Conservation (phyloP, 2,797 vertebrate species). For the Pipistrellus pygmaeus region DNA sequence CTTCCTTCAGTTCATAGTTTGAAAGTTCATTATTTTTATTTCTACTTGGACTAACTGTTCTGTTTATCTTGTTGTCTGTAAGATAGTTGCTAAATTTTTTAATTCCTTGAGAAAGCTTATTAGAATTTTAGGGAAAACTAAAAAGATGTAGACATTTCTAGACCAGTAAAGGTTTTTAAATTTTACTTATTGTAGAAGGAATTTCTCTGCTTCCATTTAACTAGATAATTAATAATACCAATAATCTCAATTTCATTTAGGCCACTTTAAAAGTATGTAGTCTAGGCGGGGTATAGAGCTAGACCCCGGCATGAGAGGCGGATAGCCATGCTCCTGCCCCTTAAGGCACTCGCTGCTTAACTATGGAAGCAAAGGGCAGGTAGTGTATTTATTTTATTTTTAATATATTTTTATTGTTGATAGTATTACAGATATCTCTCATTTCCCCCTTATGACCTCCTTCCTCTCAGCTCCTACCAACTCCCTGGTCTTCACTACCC, state of each 20-base stretch:
- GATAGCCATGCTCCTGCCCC: no score
- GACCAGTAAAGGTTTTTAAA: neutral
- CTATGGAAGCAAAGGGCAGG: neutral
- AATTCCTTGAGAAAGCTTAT: neutral
- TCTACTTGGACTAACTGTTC: neutral
- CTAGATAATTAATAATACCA: neutral
- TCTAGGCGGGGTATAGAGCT: neutral
- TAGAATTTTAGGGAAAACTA: neutral
- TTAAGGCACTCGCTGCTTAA: neutral
- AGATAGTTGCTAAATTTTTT: neutral
- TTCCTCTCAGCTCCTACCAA: no score
- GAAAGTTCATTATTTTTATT: neutral
- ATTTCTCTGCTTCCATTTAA: neutral
- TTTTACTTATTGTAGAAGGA: neutral
- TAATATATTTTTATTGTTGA: no score
- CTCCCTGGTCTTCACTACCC: no score
- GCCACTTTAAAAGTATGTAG: neutral
- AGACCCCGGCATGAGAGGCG: neutral
- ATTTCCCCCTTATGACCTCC: no score
- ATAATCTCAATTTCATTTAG: slow-evolving; percentile 5
- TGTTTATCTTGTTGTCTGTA: neutral
- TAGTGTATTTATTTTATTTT: neutral
- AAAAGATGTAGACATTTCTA: slow-evolving; percentile 10
- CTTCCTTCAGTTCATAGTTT: neutral
- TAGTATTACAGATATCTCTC: no score